A percentile compares a stretch with the other conserved stretches of the same genome.
Conservation (phyloP, 1,140 invertebrate species). For the Eurytemora carolleeae region DNA sequence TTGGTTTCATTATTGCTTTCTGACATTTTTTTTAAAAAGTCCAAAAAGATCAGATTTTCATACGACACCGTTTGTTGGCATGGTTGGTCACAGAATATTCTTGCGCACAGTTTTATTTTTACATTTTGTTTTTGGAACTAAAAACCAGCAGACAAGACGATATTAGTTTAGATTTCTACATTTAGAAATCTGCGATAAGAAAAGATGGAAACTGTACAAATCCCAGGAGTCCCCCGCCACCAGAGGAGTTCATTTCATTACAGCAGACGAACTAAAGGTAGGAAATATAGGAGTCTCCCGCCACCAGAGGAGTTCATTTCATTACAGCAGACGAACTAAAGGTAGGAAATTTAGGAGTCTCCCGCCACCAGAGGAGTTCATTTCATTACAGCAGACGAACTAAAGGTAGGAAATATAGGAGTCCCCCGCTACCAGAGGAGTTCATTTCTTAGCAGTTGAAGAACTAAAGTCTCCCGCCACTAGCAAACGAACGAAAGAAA, state of each 20-base stretch:
- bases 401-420: background rate
- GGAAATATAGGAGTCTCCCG: background rate
- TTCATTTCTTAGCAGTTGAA: background rate
- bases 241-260: background rate
- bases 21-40: too few species aligned
- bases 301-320: background rate
- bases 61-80: too few species aligned
- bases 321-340: background rate
- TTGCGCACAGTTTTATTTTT: too few species aligned
- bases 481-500: too few species aligned
- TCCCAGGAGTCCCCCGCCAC: background rate
- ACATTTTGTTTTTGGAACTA: too few species aligned
- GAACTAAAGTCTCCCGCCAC: too few species aligned
- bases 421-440: background rate
- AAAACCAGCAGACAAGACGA: too few species aligned
- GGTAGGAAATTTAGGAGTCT: background rate
- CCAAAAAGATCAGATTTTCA: too few species aligned
- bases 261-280: background rate
- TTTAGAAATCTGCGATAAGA: too few species aligned
- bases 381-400: background rate
- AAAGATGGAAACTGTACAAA: background rate
- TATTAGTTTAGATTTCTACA: too few species aligned
- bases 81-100: too few species aligned
- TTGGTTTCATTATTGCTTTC: too few species aligned
- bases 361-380: background rate